Percentiles rank a stretch among this genome's conserved stretches.
Evolutionary conservation across 2,113 vertebrate species (phyloP).

Genomic region (Phocoena sinus): DNA sequence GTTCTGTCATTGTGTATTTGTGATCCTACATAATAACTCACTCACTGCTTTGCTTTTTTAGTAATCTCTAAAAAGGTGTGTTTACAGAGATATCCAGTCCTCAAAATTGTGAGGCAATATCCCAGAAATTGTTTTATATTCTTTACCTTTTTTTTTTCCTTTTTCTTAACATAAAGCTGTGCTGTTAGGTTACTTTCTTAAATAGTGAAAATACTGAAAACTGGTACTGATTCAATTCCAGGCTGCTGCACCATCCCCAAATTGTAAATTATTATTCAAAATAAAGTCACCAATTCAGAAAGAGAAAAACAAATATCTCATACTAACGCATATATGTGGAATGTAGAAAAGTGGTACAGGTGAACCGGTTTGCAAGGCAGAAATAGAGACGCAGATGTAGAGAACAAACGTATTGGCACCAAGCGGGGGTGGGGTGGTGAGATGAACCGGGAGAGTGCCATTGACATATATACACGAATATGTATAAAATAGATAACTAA

Average conservation of each 20-base stretch:
- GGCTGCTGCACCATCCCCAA: neutral
- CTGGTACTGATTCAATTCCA: neutral
- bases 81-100: neutral
- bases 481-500: too few relatives aligned
- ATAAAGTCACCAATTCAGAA: neutral
- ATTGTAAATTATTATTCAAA: neutral
- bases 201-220: slow-evolving; percentile 1
- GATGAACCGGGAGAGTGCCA: too few relatives aligned
- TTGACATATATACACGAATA: too few relatives aligned
- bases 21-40: neutral
- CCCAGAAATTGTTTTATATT: neutral
- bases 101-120: neutral
- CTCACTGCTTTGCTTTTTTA: neutral
- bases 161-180: neutral
- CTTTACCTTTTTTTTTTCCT: neutral
- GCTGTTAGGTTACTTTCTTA: neutral
- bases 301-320: too few relatives aligned
- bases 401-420: too few relatives aligned
- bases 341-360: too few relatives aligned
- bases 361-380: too few relatives aligned
- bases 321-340: too few relatives aligned
- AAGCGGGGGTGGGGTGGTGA: too few relatives aligned
- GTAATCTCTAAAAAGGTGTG: neutral
- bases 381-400: too few relatives aligned
- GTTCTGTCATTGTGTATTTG: neutral